phyloP scores from a whole-genome alignment of 2,888 invertebrate genomes.

The Diarsia rubi region DNA sequence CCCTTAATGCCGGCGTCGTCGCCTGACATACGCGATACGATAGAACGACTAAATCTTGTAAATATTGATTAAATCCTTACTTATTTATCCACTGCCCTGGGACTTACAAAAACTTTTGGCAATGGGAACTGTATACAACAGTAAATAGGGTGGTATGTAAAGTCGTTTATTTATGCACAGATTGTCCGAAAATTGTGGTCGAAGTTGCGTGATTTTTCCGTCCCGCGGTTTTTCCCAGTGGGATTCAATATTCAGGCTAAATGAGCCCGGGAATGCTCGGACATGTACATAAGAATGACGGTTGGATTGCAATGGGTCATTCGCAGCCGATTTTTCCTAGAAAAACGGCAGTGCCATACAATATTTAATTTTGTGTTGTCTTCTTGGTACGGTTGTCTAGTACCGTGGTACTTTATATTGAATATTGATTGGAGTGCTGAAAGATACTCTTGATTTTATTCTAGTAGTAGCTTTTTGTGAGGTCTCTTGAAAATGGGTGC shows the following conservation, averaged over 20 bases:
- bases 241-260: conserved; percentile 65
- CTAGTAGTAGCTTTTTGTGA: conserved; percentile 13
- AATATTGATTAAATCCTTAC: conserved; percentile 70
- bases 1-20: conserved; percentile 74
- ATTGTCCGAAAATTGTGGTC: conserved; percentile 57
- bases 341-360: conserved; percentile 49
- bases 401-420: conserved; percentile 7
- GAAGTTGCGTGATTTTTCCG: conserved; percentile 34
- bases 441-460: conserved; percentile 39
- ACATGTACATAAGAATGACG: conserved; percentile 64
- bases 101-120: conserved; percentile 59
- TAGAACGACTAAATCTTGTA: conserved; percentile 64
- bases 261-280: conserved; percentile 52
- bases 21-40: conserved; percentile 63
- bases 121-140: conserved; percentile 36
- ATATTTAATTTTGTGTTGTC: conserved; percentile 46
- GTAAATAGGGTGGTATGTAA: conserved; percentile 16
- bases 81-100: conserved; percentile 56
- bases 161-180: conserved; percentile 64
- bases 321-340: conserved; percentile 53
- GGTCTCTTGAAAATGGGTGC: not conserved
- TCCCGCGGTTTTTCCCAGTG: conserved; percentile 52
- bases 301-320: conserved; percentile 58
- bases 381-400: conserved; percentile 31
- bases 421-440: conserved; percentile 51